These are phyloP conservation scores for Caenorhabditis sp. DNA, from an alignment of 2,888 invertebrate species.

Conservation along the genomic window DNA sequence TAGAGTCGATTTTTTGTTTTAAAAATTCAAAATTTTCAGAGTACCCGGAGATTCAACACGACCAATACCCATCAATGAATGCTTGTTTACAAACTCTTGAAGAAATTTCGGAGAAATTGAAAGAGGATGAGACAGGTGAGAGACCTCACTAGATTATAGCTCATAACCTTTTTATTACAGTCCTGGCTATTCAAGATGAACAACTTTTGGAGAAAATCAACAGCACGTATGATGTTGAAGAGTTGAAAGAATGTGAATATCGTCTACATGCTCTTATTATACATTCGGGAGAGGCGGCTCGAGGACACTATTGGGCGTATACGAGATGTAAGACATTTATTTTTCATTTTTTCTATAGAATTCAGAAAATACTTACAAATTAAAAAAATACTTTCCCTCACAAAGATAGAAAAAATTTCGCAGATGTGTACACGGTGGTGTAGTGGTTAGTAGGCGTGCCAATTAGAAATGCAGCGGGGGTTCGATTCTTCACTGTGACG, in stretches of 20 bases:
- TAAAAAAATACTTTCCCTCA: too few species aligned
- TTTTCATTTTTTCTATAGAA: too few species aligned
- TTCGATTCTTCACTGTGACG: too few species aligned
- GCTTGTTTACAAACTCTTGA: background rate
- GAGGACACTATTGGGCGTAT: conserved; percentile 48
- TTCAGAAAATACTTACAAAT: too few species aligned
- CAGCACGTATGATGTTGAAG: conserved; percentile 10
- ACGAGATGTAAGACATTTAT: conserved; percentile 10
- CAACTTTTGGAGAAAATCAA: conserved; percentile 4
- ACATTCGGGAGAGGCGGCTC: conserved; percentile 39
- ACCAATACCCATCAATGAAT: background rate
- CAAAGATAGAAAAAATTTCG: too few species aligned
- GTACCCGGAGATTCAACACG: background rate
- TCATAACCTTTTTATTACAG: too few species aligned
- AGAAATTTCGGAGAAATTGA: background rate
- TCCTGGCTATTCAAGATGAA: background rate
- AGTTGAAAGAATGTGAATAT: conserved; percentile 29
- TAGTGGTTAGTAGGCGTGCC: too few species aligned
- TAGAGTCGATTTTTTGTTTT: too few species aligned
- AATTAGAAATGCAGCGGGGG: too few species aligned
- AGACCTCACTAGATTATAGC: too few species aligned
- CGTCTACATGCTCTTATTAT: conserved; percentile 34
- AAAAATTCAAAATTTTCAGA: background rate
- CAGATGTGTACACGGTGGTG: too few species aligned
- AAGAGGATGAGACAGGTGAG: background rate